phyloP scores from a whole-genome alignment of 2,888 invertebrate genomes.

The Drosophila macrothrix region DNA sequence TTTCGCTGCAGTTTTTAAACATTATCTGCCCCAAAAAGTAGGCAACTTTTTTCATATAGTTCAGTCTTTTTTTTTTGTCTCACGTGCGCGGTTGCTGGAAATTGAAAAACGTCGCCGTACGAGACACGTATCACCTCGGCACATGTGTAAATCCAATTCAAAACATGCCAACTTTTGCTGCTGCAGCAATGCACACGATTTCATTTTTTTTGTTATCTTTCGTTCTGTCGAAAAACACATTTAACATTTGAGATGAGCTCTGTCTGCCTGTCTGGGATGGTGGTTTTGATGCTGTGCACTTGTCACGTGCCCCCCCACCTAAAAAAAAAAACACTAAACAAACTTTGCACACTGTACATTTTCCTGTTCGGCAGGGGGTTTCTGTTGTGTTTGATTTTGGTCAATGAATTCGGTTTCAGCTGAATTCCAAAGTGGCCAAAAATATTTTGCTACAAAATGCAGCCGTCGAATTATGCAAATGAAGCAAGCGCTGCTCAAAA shows the following conservation, averaged over 20 bases:
- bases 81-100: slow-evolving; percentile 59
- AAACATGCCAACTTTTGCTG: slow-evolving; percentile 62
- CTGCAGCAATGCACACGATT: slow-evolving; percentile 61
- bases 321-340: slow-evolving; percentile 16
- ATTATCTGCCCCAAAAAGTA: slow-evolving; percentile 30
- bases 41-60: slow-evolving; percentile 27
- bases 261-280: not conserved
- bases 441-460: slow-evolving; percentile 28
- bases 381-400: slow-evolving; percentile 60
- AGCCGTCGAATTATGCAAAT: slow-evolving; percentile 46
- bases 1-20: slow-evolving; percentile 3
- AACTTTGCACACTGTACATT: slow-evolving; percentile 24
- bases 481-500: slow-evolving; percentile 24
- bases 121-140: slow-evolving; percentile 71
- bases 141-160: slow-evolving; percentile 80
- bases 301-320: slow-evolving; percentile 44
- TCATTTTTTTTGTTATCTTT: slow-evolving; percentile 7
- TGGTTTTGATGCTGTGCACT: slow-evolving; percentile 15
- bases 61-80: not conserved
- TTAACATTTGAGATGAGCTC: slow-evolving; percentile 35
- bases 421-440: slow-evolving; percentile 20
- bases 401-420: slow-evolving; percentile 39
- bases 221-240: slow-evolving; percentile 39
- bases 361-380: slow-evolving; percentile 1
- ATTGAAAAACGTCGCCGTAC: slow-evolving; percentile 66